phyloP scores from a whole-genome alignment of 2,888 invertebrate species.

The Acleris cristana region DNA sequence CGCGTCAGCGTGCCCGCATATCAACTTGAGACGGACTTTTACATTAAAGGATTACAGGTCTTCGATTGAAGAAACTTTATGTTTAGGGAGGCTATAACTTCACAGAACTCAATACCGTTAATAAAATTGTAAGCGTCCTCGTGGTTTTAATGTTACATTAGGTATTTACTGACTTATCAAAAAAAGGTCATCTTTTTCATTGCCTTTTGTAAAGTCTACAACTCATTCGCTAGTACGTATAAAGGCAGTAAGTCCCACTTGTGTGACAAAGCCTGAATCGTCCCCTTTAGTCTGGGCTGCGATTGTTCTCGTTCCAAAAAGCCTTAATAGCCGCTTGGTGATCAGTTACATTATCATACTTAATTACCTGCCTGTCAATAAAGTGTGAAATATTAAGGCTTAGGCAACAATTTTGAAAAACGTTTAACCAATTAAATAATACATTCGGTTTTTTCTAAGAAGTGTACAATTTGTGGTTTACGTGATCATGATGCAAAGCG shows the following conservation, averaged over 20 bases:
- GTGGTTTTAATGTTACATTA: too few species aligned
- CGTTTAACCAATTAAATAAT: too few species aligned
- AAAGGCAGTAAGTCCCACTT: conserved; percentile 67
- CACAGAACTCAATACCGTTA: conserved; percentile 4
- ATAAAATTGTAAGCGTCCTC: too few species aligned
- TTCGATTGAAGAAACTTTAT: conserved; percentile 25
- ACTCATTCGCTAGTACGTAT: conserved; percentile 25
- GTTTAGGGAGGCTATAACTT: conserved; percentile 8
- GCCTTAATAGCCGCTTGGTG: conserved; percentile 50
- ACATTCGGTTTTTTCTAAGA: too few species aligned
- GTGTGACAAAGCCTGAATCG: conserved; percentile 64
- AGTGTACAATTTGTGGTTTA: too few species aligned
- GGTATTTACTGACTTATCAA: conserved; percentile 11
- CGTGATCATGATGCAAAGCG: too few species aligned
- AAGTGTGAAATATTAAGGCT: too few species aligned
- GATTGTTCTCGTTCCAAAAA: conserved; percentile 53
- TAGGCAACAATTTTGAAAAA: too few species aligned
- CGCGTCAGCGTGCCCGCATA: conserved; percentile 70
- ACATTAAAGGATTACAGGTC: conserved; percentile 65
- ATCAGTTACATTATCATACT: conserved; percentile 16
- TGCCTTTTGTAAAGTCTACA: conserved; percentile 30
- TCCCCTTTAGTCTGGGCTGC: conserved; percentile 59
- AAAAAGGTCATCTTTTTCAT: conserved; percentile 28
- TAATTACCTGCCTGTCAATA: conserved; percentile 3
- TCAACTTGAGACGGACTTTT: conserved; percentile 61